These are phyloP conservation scores for Takifugu rubripes DNA, from an alignment of 2,797 vertebrate species.

Conservation along the genomic window DNA sequence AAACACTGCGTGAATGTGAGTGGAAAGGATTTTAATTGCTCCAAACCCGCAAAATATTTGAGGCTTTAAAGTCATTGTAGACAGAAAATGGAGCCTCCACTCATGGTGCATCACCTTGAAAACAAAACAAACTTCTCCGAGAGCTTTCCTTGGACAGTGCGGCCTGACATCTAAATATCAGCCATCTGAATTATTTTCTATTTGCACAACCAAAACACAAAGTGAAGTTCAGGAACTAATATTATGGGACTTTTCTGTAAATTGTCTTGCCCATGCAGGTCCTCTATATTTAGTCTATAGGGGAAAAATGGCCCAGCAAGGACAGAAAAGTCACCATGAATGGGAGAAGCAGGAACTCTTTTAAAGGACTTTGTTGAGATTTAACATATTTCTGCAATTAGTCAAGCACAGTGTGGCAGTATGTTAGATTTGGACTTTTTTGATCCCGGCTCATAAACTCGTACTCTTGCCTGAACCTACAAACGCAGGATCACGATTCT, in stretches of 20 bases:
- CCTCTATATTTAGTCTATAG: background rate
- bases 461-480: slow-evolving; percentile 6
- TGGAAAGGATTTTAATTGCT: slow-evolving; percentile 37
- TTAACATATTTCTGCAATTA: slow-evolving; percentile 24
- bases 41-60: slow-evolving; percentile 14
- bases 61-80: slow-evolving; percentile 8
- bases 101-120: slow-evolving; percentile 38
- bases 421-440: background rate
- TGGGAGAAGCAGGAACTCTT: slow-evolving; percentile 3
- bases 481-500: slow-evolving; percentile 7
- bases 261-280: slow-evolving; percentile 10
- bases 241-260: slow-evolving; percentile 22
- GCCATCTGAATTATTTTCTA: slow-evolving; percentile 11
- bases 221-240: slow-evolving; percentile 7
- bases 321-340: background rate
- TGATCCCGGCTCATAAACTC: background rate
- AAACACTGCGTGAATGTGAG: slow-evolving; percentile 7
- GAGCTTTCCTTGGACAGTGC: slow-evolving; percentile 34
- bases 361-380: slow-evolving; percentile 13
- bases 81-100: slow-evolving; percentile 9
- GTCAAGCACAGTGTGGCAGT: slow-evolving; percentile 20
- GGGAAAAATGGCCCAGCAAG: background rate
- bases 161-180: slow-evolving; percentile 25
- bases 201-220: slow-evolving; percentile 3
- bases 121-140: slow-evolving; percentile 7